Base-by-base conservation (phyloP, 2,888 invertebrate species). In the Marronus borbonicus region DNA sequence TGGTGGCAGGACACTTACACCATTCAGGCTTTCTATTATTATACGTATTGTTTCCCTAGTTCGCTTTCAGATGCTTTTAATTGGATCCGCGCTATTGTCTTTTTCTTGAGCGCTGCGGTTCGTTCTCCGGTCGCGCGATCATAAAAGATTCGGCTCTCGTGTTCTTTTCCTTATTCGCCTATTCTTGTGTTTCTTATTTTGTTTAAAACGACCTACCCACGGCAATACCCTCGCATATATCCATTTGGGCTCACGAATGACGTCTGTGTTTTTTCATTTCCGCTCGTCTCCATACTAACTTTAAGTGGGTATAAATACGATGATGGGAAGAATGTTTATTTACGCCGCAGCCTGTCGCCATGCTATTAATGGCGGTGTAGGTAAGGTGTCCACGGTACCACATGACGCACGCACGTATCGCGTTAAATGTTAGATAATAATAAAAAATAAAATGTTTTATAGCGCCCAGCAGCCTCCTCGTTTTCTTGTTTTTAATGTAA, bases 1-100 rank as follows among this genome's bases (percentile, higher is more conserved):
- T 28, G 14, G 12, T 28, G 62, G 12, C 8, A 62, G 7, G 24
- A 28, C 62, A 28, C 24, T 28, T 31, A 62, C 10, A 5, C 62
- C 62, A 12, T 62, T 28, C 28, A 14, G 76, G 52, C 70, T 70
- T 39, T 70, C 70, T 58, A 70, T 77, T 77, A 70, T 77, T 36
- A 24, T 52, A 17, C 8, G 49, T 58, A 77, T 77, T 77, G 70
- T 77, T 69, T 70, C 58, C 69, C 17, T 69, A 49, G 31, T 77
- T 77, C 77, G 66, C 44, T 49, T 66, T 66, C 66, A 24, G 64
- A 28, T 70, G 44, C 28, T 69, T 77, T 66, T 76, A 76, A 76
- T 76, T 76, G 76, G 76, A 72, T 72, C 55, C 55, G 17, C 14
- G 72, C 58, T 28, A 72, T 72, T 72, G 72, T 72, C 52, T 55